Evolutionary conservation across 1,140 invertebrate species (phyloP).

Genomic region (Megalopta genalis): DNA sequence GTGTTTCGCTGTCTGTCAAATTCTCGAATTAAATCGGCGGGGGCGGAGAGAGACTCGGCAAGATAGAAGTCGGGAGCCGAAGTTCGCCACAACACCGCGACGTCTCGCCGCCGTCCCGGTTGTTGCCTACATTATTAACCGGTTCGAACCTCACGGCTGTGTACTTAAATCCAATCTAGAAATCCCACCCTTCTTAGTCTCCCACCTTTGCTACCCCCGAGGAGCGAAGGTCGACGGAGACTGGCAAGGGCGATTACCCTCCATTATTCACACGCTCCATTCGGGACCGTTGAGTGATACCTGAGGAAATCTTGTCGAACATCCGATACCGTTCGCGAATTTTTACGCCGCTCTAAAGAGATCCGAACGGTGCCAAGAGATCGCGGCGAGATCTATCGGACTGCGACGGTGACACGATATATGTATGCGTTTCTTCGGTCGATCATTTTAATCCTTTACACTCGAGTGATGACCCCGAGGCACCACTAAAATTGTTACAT

Average conservation of each 20-base stretch:
- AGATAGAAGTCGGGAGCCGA: constrained; percentile 44
- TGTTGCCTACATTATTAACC: constrained; percentile 76
- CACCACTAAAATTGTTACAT: no score
- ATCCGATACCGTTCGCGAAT: constrained; percentile 15
- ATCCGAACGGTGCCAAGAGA: no score
- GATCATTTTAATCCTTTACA: no score
- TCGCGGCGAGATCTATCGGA: no score
- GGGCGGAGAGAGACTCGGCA: constrained; percentile 4
- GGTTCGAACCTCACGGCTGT: constrained; percentile 74
- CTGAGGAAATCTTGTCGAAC: constrained; percentile 62
- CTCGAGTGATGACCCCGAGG: no score
- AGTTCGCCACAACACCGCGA: constrained; percentile 49
- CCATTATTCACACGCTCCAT: constrained; percentile 76
- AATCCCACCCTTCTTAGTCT: constrained; percentile 65
- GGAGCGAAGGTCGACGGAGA: constrained; percentile 66
- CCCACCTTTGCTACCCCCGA: constrained; percentile 56
- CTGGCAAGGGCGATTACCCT: constrained; percentile 74
- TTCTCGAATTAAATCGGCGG: constrained; percentile 17
- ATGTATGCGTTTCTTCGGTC: no score
- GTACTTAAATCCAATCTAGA: constrained; percentile 76
- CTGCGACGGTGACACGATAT: no score
- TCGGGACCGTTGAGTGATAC: constrained; percentile 71
- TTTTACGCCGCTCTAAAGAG: neutral
- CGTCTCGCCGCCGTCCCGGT: constrained; percentile 64
- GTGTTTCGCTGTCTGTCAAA: constrained; percentile 20